Evolutionary conservation across 2,797 vertebrate genomes (phyloP).

Genomic region (Malacoraja senta): DNA sequence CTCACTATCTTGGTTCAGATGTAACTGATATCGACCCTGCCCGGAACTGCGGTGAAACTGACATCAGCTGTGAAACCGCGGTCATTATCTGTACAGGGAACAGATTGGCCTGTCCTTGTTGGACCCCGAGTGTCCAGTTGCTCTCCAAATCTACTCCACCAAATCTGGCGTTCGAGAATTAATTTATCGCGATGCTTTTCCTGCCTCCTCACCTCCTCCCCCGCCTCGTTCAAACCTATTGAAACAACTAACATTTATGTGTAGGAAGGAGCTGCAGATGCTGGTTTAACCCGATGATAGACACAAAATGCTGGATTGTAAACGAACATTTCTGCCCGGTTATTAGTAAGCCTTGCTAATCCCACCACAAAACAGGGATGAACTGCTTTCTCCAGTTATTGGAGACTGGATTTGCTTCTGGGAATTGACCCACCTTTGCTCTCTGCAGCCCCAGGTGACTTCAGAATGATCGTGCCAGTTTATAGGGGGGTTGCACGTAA

Average conservation of each 20-base stretch:
- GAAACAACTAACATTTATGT: not conserved
- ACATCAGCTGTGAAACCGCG: not conserved
- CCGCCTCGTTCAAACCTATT: not conserved
- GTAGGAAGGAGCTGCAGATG: too few relatives aligned
- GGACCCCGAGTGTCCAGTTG: too few relatives aligned
- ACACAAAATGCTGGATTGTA: too few relatives aligned
- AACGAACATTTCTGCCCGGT: not conserved
- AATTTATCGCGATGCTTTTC: not conserved
- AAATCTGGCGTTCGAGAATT: not conserved
- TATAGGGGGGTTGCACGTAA: too few relatives aligned
- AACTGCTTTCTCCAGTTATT: not conserved
- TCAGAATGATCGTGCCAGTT: not conserved
- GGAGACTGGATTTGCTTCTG: not conserved
- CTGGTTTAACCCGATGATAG: too few relatives aligned
- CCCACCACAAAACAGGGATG: too few relatives aligned
- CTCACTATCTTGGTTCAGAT: too few relatives aligned
- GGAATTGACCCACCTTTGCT: not conserved
- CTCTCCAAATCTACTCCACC: not conserved
- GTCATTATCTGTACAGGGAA: not conserved
- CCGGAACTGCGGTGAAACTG: not conserved
- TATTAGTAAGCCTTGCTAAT: not conserved
- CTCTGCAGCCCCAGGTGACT: not conserved
- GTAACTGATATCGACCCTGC: not conserved
- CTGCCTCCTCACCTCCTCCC: too few relatives aligned
- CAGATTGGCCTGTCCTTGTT: not conserved